phyloP scores from a whole-genome alignment of 2,113 vertebrate species.

The Aix galericulata region DNA sequence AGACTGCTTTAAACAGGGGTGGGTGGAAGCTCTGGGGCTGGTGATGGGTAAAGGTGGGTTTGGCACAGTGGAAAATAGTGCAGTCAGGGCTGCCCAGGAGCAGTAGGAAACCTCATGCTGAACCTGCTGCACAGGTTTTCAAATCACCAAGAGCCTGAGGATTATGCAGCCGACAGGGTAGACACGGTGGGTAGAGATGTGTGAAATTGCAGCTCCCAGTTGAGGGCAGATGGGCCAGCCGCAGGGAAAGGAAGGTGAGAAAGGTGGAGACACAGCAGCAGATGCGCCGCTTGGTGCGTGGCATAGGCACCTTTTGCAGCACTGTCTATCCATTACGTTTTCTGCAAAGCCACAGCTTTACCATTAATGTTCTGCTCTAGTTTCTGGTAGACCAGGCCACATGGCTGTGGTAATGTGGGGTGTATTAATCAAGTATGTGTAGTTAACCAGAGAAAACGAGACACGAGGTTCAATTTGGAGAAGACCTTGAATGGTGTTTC shows the following conservation, averaged over 20 bases:
- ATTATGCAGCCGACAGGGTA: background rate
- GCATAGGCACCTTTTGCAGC: background rate
- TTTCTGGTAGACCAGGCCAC: slow-evolving; percentile 32
- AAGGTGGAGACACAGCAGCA: slow-evolving; percentile 19
- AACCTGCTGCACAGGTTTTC: slow-evolving; percentile 32
- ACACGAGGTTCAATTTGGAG: background rate
- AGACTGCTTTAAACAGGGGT: background rate
- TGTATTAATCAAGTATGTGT: background rate
- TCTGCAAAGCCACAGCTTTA: slow-evolving; percentile 26
- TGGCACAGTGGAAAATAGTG: background rate
- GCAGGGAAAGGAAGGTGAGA: background rate
- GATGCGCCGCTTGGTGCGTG: background rate
- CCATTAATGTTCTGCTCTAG: background rate
- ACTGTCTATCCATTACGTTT: slow-evolving; percentile 17
- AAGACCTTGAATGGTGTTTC: background rate
- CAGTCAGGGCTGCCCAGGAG: background rate
- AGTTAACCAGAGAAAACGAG: slow-evolving; percentile 1
- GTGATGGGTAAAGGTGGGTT: background rate
- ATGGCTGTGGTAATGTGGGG: background rate
- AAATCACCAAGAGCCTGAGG: background rate
- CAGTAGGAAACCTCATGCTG: background rate
- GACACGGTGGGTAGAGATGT: slow-evolving; percentile 9
- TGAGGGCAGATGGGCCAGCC: slow-evolving; percentile 54
- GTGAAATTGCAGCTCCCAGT: slow-evolving; percentile 56
- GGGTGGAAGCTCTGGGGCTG: background rate